A percentile compares a stretch with the other conserved stretches of the same genome.
Evolutionary conservation across 2,888 invertebrate species (phyloP).

Genomic region (Sicus ferrugineus): DNA sequence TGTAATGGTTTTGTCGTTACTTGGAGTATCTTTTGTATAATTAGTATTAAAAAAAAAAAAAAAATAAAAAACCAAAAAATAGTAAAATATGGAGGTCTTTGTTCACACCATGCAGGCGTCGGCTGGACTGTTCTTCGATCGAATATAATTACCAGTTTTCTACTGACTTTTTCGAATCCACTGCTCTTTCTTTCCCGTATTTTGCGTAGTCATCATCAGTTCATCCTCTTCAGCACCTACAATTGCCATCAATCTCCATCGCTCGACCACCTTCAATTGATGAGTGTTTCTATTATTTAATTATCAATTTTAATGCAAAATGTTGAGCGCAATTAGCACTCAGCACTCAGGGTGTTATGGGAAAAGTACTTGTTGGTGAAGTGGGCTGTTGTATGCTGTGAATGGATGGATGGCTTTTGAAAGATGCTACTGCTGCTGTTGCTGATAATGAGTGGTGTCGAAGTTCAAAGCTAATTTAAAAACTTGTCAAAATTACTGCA

Average conservation of each 20-base stretch:
- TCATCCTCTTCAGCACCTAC: background rate
- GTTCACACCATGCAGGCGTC: too few relatives aligned
- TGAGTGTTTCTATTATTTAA: conserved; percentile 28
- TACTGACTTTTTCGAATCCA: background rate
- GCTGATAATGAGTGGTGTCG: conserved; percentile 22
- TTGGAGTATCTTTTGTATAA: too few relatives aligned
- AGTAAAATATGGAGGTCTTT: too few relatives aligned
- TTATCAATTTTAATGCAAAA: conserved; percentile 35
- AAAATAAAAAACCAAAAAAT: too few relatives aligned
- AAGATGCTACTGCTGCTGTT: background rate
- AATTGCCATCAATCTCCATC: background rate
- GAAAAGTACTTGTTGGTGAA: background rate
- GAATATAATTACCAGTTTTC: too few relatives aligned
- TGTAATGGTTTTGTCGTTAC: too few relatives aligned
- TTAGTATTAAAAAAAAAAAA: too few relatives aligned
- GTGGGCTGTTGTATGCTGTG: too few relatives aligned
- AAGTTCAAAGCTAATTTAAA: conserved; percentile 30
- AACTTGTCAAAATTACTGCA: conserved; percentile 12
- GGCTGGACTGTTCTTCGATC: too few relatives aligned
- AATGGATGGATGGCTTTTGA: background rate
- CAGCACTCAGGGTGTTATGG: background rate
- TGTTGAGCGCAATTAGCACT: conserved; percentile 28
- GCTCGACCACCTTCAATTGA: background rate
- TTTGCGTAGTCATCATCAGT: background rate
- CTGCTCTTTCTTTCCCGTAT: background rate